Base-by-base conservation (phyloP, 2,113 vertebrate genomes). In the Misgurnus anguillicaudatus region DNA sequence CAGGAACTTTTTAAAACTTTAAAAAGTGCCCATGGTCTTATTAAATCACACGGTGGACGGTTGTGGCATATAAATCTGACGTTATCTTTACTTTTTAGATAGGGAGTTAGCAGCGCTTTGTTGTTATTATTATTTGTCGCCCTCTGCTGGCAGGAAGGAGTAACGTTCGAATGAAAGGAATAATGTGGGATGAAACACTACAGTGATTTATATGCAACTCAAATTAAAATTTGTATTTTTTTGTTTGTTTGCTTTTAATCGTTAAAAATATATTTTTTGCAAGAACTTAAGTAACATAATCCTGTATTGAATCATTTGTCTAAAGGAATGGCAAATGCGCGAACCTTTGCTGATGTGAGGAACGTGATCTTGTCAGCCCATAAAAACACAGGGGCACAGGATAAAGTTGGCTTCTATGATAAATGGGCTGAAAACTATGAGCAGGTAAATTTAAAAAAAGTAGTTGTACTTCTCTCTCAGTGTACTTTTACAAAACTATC, bases 391-490 rank as follows among this genome's bases (percentile, higher is more conserved):
- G 76, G 82, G 1, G 3, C 67, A n/a, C 48, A 17, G 24, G 90
- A 91, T 13, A 93, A 92, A 80, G n/a, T 92, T 0, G 31, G 38
- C 6, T 93, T 93, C 51, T 94, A 93, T 82, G 70, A 88, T 69
- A 85, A 66, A 13, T 94, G 91, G 92, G 91, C 93, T 64, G 65
- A 89, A 13, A 87, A 79, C 76, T 94, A 93, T 84, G 89, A 94
- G 6, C 84, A 91, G 90, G 93, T 93, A 78, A 81, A 48, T 8
- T 5, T 19, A 9, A 19, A 4, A 3, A 19, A 48, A 9, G 39
- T n/a, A 24, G 11, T 10, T 19, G 14, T 24, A 16, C 11, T 62
- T 74, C 64, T 19, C 16, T 2, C 3, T 6, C 6, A 36, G 41
- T 10, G 10, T 6, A 8, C n/a, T 39, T 75, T 39, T 4, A 2